Evolutionary conservation across 2,888 invertebrate species (phyloP).

Genomic region (Eristalis arbustorum): DNA sequence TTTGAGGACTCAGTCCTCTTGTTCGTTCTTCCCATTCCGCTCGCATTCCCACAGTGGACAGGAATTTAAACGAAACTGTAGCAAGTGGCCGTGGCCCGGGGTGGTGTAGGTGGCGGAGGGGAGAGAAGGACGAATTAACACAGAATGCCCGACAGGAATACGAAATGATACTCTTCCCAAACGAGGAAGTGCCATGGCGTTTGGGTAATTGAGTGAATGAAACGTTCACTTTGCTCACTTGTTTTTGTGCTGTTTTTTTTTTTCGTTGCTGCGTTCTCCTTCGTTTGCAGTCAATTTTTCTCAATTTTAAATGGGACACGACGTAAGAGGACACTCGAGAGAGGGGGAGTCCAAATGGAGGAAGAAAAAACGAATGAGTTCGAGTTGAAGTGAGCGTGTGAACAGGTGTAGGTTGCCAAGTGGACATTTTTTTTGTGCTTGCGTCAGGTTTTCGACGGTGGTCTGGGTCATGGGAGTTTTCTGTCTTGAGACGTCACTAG

Average conservation of each 20-base stretch:
- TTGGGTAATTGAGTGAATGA: slow-evolving; percentile 63
- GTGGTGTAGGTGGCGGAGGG: not conserved
- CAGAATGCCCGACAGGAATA: slow-evolving; percentile 36
- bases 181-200: slow-evolving; percentile 53
- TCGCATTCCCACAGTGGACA: not conserved
- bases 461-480: not conserved
- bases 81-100: not conserved
- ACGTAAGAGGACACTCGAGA: slow-evolving; percentile 23
- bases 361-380: not conserved
- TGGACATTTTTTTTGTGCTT: not conserved
- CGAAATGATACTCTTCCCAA: not conserved
- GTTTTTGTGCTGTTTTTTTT: not conserved
- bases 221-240: slow-evolving; percentile 36
- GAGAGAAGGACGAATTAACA: slow-evolving; percentile 34
- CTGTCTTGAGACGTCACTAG: too few relatives aligned
- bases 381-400: slow-evolving; percentile 8
- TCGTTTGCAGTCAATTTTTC: not conserved
- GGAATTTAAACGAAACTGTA: slow-evolving; percentile 33
- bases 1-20: not conserved
- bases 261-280: too few relatives aligned
- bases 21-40: too few relatives aligned
- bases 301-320: slow-evolving; percentile 17
- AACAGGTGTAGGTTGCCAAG: slow-evolving; percentile 18
- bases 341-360: not conserved
- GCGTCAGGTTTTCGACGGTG: not conserved